Evolutionary conservation across 2,797 vertebrate genomes (phyloP).

Genomic region (Pygocentrus nattereri): DNA sequence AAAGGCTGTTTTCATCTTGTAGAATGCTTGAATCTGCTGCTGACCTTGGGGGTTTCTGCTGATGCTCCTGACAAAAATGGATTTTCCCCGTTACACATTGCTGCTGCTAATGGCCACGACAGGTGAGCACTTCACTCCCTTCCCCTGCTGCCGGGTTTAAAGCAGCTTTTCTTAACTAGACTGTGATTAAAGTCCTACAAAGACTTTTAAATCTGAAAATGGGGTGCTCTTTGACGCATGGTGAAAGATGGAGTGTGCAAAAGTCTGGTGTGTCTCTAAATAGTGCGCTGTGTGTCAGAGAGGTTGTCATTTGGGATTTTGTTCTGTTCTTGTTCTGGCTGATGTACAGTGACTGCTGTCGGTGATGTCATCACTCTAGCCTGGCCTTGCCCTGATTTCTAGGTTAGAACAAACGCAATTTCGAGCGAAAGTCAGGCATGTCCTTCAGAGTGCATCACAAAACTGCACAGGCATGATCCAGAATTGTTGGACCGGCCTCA

Average conservation of each 20-base stretch:
- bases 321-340: background rate
- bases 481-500: background rate
- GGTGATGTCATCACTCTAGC: background rate
- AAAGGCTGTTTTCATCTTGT: constrained; percentile 33
- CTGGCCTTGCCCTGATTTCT: background rate
- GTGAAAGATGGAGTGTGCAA: background rate
- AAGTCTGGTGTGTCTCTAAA: background rate
- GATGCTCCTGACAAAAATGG: constrained; percentile 88
- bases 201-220: background rate
- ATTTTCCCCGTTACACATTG: constrained; percentile 92
- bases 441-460: background rate
- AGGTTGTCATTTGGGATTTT: background rate
- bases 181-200: background rate
- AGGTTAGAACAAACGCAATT: background rate
- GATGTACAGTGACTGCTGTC: background rate
- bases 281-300: background rate
- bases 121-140: constrained; percentile 77
- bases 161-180: background rate
- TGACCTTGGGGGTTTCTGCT: constrained; percentile 88
- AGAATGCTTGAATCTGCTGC: constrained; percentile 97
- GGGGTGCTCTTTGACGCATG: background rate
- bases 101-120: constrained; percentile 88
- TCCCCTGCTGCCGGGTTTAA: background rate
- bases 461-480: background rate
- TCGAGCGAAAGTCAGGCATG: background rate